A percentile compares a stretch with the other conserved stretches of the same genome.
Conservation (phyloP, 2,113 vertebrate species). For the Callithrix jacchus region DNA sequence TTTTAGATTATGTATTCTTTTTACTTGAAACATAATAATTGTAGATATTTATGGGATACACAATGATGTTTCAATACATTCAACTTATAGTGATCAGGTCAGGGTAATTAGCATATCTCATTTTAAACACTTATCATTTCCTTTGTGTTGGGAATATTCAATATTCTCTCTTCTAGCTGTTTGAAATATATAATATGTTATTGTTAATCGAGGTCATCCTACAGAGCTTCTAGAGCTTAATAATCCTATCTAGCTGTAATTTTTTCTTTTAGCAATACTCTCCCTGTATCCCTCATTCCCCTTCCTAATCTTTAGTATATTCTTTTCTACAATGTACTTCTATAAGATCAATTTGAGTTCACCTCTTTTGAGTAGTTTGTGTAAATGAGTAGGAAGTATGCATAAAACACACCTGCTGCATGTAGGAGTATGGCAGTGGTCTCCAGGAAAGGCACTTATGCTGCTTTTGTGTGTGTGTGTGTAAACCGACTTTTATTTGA, state of each 20-base stretch:
- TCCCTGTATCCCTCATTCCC: background rate
- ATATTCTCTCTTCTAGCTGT: background rate
- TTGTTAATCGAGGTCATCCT: background rate
- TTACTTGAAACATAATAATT: background rate
- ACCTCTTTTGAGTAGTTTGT: background rate
- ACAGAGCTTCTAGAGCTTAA: background rate
- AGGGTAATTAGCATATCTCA: background rate
- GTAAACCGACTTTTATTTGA: background rate
- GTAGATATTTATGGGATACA: background rate
- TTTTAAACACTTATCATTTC: background rate
- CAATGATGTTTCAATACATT: background rate
- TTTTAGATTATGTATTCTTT: background rate
- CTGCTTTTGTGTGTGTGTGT: background rate
- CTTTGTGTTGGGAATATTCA: background rate
- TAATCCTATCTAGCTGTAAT: background rate
- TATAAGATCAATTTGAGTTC: background rate
- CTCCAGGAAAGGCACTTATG: background rate
- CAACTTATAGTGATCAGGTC: background rate
- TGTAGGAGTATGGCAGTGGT: fast-evolving
- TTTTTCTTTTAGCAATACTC: background rate
- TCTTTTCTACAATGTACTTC: background rate
- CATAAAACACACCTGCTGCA: background rate
- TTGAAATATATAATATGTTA: background rate
- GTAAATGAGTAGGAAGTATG: background rate
- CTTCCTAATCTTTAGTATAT: background rate